Percentiles rank a stretch among this genome's conserved stretches.
Conservation (phyloP, 2,888 invertebrate species). For the Drosophila mercatorum region DNA sequence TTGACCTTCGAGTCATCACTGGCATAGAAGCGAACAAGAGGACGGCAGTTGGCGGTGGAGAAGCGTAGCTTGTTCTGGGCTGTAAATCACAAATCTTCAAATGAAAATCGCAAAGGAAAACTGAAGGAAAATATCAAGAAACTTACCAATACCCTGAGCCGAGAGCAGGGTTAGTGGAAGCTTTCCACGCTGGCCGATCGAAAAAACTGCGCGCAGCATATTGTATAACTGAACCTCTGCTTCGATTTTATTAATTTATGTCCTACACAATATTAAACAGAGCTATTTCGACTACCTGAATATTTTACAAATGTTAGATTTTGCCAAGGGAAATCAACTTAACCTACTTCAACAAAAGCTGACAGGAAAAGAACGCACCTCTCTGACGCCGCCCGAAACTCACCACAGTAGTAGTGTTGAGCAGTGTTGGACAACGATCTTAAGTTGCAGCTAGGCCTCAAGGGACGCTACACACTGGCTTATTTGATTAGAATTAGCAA, state of each 20-base stretch:
- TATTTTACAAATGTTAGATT: constrained; percentile 21
- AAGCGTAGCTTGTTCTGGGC: constrained; percentile 11
- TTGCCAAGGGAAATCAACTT: background rate
- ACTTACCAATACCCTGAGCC: constrained; percentile 35
- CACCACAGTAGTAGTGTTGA: constrained; percentile 10
- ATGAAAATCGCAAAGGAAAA: background rate
- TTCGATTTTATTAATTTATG: constrained; percentile 8
- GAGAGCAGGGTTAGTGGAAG: constrained; percentile 8
- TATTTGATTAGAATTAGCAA: background rate
- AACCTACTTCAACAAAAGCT: constrained; percentile 33
- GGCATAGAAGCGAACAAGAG: constrained; percentile 35
- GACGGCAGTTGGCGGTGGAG: background rate
- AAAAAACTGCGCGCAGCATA: constrained; percentile 39
- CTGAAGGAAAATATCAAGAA: too few species aligned
- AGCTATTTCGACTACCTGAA: constrained; percentile 29
- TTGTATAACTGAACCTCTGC: constrained; percentile 8
- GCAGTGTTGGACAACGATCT: constrained; percentile 32
- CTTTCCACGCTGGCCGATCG: constrained; percentile 25
- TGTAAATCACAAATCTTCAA: background rate
- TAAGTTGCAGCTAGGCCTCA: background rate
- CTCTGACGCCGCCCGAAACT: constrained; percentile 14
- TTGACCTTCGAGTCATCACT: constrained; percentile 32
- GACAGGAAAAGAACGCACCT: constrained; percentile 36
- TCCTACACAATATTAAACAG: constrained; percentile 25
- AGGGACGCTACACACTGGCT: background rate